Conservation (phyloP, 2,113 vertebrate genomes). For the Meles meles region DNA sequence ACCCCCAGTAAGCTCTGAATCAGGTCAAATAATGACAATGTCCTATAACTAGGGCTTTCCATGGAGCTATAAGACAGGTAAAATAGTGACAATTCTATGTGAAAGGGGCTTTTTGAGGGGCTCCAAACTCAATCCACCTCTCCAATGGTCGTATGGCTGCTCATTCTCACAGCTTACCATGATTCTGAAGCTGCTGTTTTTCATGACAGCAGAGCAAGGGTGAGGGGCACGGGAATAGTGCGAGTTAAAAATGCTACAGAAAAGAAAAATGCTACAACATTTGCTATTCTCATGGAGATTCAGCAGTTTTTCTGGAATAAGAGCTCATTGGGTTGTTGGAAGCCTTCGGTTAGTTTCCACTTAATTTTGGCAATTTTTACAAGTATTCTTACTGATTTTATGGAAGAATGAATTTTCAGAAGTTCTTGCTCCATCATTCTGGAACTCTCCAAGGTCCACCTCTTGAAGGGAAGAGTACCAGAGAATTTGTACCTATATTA, state of each 20-base stretch:
- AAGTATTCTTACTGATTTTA: neutral
- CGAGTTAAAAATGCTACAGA: neutral
- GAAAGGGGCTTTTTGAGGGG: neutral
- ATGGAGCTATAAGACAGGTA: neutral
- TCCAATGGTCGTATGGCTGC: neutral
- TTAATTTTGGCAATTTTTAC: neutral
- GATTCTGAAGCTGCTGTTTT: neutral
- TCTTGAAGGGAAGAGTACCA: neutral
- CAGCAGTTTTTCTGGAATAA: neutral
- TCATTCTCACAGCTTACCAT: neutral
- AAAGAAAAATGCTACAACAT: neutral
- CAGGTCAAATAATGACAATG: neutral
- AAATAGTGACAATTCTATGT: neutral
- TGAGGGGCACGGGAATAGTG: neutral
- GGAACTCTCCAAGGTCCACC: neutral
- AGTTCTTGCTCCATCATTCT: neutral
- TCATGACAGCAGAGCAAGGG: neutral
- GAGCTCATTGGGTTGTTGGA: neutral
- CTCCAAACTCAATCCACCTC: neutral
- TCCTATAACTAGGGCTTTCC: neutral
- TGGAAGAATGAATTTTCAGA: neutral
- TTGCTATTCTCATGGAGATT: neutral
- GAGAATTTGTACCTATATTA: neutral
- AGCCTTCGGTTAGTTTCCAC: neutral
- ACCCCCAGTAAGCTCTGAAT: neutral